A percentile compares a stretch with the other conserved stretches of the same genome.
Evolutionary conservation across 2,113 vertebrate genomes (phyloP).

Genomic region (Anoura caudifer): DNA sequence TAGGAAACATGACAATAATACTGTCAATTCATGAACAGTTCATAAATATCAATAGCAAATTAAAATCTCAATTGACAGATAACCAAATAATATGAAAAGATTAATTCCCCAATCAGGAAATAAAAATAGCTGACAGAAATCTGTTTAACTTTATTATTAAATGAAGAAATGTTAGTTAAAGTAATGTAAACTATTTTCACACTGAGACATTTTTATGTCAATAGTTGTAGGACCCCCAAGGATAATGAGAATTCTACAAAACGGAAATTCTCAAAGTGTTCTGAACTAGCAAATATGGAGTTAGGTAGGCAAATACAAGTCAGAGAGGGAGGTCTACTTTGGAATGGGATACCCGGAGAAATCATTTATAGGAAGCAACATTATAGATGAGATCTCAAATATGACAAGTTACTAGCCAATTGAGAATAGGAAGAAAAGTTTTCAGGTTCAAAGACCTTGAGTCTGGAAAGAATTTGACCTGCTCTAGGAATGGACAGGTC

Average conservation of each 20-base stretch:
- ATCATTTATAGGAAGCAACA: not conserved
- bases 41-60: not conserved
- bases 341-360: not conserved
- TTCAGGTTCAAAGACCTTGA: not conserved
- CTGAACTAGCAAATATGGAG: not conserved
- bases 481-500: not conserved
- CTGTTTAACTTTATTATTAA: not conserved
- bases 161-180: conserved; percentile 7
- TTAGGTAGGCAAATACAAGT: not conserved
- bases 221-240: not conserved
- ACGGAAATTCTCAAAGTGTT: not conserved
- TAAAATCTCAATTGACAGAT: conserved; percentile 12
- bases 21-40: not conserved
- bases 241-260: not conserved
- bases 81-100: not conserved
- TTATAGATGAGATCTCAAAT: not conserved
- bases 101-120: not conserved
- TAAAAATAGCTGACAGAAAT: not conserved
- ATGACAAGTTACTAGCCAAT: not conserved
- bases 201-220: not conserved
- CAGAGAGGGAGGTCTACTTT: not conserved
- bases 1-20: not conserved
- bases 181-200: not conserved
- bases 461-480: not conserved
- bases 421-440: not conserved